phyloP scores from a whole-genome alignment of 92 coral and sea anemone genomes.

The Heteractis magnifica region DNA sequence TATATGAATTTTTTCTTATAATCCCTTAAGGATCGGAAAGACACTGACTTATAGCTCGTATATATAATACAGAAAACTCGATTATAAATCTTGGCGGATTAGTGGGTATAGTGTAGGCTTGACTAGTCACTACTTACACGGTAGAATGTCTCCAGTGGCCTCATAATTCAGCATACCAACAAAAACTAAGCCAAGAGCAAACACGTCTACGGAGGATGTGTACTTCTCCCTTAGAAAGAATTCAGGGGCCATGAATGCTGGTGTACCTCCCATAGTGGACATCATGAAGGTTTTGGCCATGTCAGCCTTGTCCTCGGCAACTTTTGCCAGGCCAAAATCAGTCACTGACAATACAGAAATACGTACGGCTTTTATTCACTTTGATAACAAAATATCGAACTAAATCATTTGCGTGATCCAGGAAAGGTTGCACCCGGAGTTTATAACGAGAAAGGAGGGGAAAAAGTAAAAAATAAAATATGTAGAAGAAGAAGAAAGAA shows the following conservation, averaged over 20 bases:
- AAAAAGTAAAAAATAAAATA: too few relatives aligned
- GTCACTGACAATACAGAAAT: not conserved
- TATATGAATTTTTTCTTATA: too few relatives aligned
- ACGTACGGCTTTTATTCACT: not conserved
- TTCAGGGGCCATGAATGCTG: slow-evolving; percentile 60
- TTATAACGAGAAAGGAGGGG: too few relatives aligned
- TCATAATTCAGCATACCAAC: not conserved
- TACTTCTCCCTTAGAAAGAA: not conserved
- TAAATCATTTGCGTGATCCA: not conserved
- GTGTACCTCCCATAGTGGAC: slow-evolving; percentile 33
- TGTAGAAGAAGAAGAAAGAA: too few relatives aligned
- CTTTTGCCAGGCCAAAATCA: not conserved
- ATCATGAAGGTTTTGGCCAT: not conserved
- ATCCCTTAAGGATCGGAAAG: too few relatives aligned
- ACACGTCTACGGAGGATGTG: slow-evolving; percentile 4
- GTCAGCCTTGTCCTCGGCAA: slow-evolving; percentile 4
- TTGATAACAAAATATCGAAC: not conserved
- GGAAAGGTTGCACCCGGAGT: too few relatives aligned
- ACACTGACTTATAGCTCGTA: too few relatives aligned
- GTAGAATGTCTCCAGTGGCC: not conserved
- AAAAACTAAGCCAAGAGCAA: slow-evolving; percentile 1
- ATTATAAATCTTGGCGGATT: not conserved
- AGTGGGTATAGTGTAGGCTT: not conserved
- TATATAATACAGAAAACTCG: too few relatives aligned
- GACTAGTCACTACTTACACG: not conserved